Evolutionary conservation across 2,797 vertebrate species (phyloP).

Genomic region (Bradypodion pumilum): DNA sequence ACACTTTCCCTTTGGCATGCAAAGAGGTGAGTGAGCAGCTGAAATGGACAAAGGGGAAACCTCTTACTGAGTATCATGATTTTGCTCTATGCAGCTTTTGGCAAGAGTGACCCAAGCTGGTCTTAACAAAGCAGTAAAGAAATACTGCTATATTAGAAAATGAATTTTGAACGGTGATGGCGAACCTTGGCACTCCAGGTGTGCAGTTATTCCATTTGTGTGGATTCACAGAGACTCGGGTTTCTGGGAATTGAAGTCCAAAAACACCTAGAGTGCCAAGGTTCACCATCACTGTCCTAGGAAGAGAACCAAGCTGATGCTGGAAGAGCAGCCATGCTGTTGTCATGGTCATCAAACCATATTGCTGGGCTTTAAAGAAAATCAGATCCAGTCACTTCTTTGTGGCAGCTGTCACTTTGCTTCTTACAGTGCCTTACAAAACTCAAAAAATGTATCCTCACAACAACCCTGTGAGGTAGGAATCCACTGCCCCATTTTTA

Average conservation of each 20-base stretch:
- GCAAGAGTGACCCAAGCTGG: neutral
- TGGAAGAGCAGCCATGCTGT: neutral
- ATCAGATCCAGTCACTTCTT: conserved; percentile 3
- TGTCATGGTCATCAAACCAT: neutral
- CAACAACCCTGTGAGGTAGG: neutral
- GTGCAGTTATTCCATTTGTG: too few relatives aligned
- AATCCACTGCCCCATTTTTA: conserved; percentile 1
- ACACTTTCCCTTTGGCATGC: neutral
- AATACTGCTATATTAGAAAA: neutral
- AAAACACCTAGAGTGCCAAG: too few relatives aligned
- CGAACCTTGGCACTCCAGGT: too few relatives aligned
- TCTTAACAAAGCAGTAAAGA: too few relatives aligned
- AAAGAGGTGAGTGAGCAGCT: neutral
- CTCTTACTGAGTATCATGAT: neutral
- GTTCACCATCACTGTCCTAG: too few relatives aligned
- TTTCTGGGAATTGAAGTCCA: too few relatives aligned
- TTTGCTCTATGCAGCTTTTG: neutral
- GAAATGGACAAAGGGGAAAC: neutral
- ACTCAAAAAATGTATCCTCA: conserved; percentile 22
- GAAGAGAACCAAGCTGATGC: neutral
- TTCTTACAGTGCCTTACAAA: conserved; percentile 1
- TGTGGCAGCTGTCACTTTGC: neutral
- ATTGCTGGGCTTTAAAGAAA: conserved; percentile 1
- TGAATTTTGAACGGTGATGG: too few relatives aligned
- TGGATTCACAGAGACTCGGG: too few relatives aligned